A percentile compares a stretch with the other conserved stretches of the same genome.
These are phyloP conservation scores for Caranx ignobilis DNA, from an alignment of 2,113 vertebrate species.

Conservation along the genomic window DNA sequence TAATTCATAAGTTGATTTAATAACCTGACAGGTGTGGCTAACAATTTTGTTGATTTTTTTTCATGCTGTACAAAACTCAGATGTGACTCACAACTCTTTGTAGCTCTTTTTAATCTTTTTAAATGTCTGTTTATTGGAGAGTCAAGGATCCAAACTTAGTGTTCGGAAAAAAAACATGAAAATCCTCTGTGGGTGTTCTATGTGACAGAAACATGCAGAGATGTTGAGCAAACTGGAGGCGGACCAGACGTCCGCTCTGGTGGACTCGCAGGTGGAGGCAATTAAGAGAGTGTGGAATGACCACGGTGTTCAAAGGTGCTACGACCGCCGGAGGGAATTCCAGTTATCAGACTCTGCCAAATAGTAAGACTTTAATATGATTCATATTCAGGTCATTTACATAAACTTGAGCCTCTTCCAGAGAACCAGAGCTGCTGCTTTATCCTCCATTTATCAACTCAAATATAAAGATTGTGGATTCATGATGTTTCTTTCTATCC, in stretches of 20 bases:
- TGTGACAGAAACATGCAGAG: conserved; percentile 81
- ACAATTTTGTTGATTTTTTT: neutral
- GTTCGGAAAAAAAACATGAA: neutral
- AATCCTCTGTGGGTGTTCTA: conserved; percentile 15
- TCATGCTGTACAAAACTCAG: too few relatives aligned
- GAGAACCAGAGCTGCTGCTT: neutral
- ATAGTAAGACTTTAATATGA: conserved; percentile 80
- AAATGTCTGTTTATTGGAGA: conserved; percentile 18
- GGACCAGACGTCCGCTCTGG: conserved; percentile 72
- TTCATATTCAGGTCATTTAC: neutral
- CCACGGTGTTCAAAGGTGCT: conserved; percentile 86
- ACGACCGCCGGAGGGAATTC: conserved; percentile 85
- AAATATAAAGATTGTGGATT: neutral
- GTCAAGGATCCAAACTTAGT: neutral
- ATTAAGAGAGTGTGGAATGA: conserved; percentile 88
- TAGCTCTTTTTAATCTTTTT: neutral
- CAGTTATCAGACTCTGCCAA: conserved; percentile 89
- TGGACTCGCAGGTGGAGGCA: conserved; percentile 82
- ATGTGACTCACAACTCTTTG: too few relatives aligned
- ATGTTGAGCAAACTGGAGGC: conserved; percentile 81
- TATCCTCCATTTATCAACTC: neutral
- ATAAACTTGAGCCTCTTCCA: neutral
- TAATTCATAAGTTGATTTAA: too few relatives aligned
- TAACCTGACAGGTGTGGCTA: too few relatives aligned
- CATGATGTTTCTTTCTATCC: neutral